Percentiles rank a stretch among this genome's conserved stretches.
These are phyloP conservation scores for Fulica atra DNA, from an alignment of 2,113 vertebrate genomes.

Conservation along the genomic window DNA sequence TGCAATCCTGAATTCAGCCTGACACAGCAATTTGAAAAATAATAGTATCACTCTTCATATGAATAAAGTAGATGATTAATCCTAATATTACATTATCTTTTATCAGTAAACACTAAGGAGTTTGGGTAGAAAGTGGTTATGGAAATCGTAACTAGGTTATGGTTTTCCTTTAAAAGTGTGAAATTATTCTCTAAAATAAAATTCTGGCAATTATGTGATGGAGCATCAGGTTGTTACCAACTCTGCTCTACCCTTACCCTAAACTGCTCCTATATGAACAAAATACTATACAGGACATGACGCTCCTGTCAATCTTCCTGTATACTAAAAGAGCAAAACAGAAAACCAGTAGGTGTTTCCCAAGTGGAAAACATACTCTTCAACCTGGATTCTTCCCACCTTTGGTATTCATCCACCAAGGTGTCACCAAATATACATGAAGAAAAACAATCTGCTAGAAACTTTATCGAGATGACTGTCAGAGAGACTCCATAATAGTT, in stretches of 20 bases:
- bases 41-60: neutral
- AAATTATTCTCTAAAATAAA: neutral
- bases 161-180: neutral
- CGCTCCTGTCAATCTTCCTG: neutral
- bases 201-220: neutral
- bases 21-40: neutral
- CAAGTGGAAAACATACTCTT: neutral
- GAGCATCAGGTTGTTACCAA: neutral
- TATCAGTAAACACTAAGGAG: neutral
- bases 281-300: neutral
- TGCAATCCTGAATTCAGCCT: neutral
- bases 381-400: neutral
- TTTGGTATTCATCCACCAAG: neutral
- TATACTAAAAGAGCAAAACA: neutral
- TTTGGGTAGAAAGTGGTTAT: neutral
- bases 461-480: neutral
- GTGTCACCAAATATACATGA: neutral
- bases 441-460: neutral
- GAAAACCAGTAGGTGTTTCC: neutral
- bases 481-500: accelerated
- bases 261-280: neutral
- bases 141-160: neutral
- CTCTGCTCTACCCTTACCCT: neutral
- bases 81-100: neutral
- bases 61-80: neutral